Evolutionary conservation across 2,113 vertebrate genomes (phyloP), one percentile per base, ranked within the genome.

Genomic region (Dasypus novemcinctus): DNA sequence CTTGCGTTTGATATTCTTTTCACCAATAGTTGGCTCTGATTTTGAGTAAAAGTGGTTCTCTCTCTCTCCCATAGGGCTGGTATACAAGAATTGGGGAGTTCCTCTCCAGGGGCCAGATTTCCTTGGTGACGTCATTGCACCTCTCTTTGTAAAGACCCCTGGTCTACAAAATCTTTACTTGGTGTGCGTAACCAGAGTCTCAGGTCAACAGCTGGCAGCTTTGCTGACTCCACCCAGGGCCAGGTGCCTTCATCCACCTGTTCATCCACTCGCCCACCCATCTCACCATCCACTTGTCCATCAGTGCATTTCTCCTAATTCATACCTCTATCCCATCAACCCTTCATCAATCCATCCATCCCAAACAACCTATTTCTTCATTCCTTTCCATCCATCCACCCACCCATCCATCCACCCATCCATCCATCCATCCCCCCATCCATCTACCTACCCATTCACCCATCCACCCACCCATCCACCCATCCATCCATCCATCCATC

Each of bases 1-100:
- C 76, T 21, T 21, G 38, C 43, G 41, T 33, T 41, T 41, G 43
- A 8, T 15, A 36, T 7, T 57, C 36, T n/a, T 43, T 43, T 4
- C 43, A 36, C 11, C 10, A 8, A 12, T 31, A 31, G 43, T 82
- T 21, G 4, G 71, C 27, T 41, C 81, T 27, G 36, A 21, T 31
- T 1, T 2, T 17, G 4, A 31, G 71, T 46, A 10, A 33, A 18
- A 33, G 3, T 23, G 38, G 2, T 13, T 7, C 21, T 43, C 4
- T 9, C 49, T 52, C 49, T 52, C 49, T 52, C 15, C 15, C 10
- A 8, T 52, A 57, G 92, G 43, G 20, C 27, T 43, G 68, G n/a
- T 5, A 1, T 14, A 31, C 11, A 21, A 63, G 66, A 27, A 38
- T 41, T 13, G 33, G 20, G 33, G 25, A 3, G 29, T 17, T 74